These are phyloP conservation scores for Adelges cooleyi DNA, from an alignment of 1,140 invertebrate genomes.

Conservation along the genomic window DNA sequence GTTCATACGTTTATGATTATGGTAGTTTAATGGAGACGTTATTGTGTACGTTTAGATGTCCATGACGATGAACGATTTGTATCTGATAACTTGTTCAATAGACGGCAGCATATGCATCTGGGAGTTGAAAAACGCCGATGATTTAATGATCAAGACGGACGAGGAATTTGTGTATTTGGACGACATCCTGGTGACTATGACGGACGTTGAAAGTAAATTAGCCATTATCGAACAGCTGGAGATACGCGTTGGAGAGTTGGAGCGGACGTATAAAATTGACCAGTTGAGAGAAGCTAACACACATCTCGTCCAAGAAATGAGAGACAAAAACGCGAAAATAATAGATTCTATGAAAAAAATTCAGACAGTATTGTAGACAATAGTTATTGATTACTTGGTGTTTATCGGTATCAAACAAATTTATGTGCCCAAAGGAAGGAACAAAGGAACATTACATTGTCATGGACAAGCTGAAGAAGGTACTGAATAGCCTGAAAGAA, in stretches of 20 bases:
- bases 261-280: slow-evolving; percentile 46
- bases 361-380: no score
- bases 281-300: background rate
- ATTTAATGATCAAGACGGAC: slow-evolving; percentile 48
- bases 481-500: slow-evolving; percentile 56
- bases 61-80: slow-evolving; percentile 64
- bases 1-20: no score
- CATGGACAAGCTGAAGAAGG: slow-evolving; percentile 37
- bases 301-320: no score
- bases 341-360: no score
- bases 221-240: slow-evolving; percentile 46
- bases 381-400: no score
- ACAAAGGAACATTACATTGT: slow-evolving; percentile 45
- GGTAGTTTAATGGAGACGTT: no score
- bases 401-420: background rate
- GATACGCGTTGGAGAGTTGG: slow-evolving; percentile 53
- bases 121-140: slow-evolving; percentile 63
- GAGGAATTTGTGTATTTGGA: slow-evolving; percentile 39
- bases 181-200: slow-evolving; percentile 52
- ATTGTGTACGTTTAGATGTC: slow-evolving; percentile 42
- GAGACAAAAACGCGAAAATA: no score
- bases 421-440: slow-evolving; percentile 40
- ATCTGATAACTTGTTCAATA: slow-evolving; percentile 56
- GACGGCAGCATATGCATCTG: slow-evolving; percentile 74
- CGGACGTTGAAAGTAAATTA: slow-evolving; percentile 31